phyloP scores from a whole-genome alignment of 2,113 vertebrate species.

The Thamnophis sirtalis region DNA sequence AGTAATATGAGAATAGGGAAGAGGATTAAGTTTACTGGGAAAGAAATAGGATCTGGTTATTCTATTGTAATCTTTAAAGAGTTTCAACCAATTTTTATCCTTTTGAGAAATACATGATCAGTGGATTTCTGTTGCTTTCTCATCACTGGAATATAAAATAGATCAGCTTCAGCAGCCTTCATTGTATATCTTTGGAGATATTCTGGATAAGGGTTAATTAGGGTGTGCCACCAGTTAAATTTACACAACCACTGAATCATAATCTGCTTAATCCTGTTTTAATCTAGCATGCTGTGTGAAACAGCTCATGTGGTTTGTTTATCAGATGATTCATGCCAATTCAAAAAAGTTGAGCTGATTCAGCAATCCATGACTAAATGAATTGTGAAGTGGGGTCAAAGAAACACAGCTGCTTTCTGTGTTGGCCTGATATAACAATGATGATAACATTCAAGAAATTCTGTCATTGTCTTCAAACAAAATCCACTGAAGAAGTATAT shows the following conservation, averaged over 20 bases:
- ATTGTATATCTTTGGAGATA: not conserved
- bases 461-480: not conserved
- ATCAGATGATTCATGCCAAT: not conserved
- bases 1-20: not conserved
- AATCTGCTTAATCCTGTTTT: not conserved
- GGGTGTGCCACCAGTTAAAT: not conserved
- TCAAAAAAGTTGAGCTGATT: not conserved
- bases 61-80: not conserved
- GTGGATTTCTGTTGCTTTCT: not conserved
- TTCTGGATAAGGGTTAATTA: not conserved
- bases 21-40: not conserved
- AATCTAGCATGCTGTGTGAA: not conserved
- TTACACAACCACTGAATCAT: not conserved
- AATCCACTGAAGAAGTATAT: not conserved
- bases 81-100: not conserved
- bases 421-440: not conserved
- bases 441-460: not conserved
- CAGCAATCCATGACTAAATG: not conserved
- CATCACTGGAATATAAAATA: not conserved
- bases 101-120: not conserved
- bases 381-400: not conserved
- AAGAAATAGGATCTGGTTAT: not conserved
- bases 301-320: not conserved
- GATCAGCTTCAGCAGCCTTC: not conserved
- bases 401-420: not conserved